These are phyloP conservation scores for Noturus placidus DNA, from an alignment of 2,113 vertebrate species.

Conservation along the genomic window DNA sequence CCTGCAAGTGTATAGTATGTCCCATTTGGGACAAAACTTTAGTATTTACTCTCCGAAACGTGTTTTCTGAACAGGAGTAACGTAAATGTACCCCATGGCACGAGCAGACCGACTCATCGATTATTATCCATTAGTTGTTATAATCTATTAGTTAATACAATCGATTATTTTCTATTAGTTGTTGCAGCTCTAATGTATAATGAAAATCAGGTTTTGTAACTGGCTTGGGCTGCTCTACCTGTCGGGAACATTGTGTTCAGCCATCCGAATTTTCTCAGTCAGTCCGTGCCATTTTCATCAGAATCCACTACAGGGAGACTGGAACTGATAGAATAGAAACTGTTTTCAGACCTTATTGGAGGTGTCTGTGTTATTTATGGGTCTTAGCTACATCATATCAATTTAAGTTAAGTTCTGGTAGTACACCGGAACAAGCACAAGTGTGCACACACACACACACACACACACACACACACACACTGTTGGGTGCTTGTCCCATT, in stretches of 20 bases:
- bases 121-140: no score
- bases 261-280: background rate
- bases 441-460: background rate
- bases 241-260: background rate
- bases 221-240: background rate
- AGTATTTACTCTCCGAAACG: no score
- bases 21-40: no score
- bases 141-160: no score
- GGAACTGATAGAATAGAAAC: conserved; percentile 54
- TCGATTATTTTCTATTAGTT: no score
- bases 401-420: background rate
- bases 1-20: no score
- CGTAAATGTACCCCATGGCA: no score
- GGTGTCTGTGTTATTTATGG: conserved; percentile 63
- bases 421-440: background rate
- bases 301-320: conserved; percentile 11
- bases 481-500: conserved; percentile 17
- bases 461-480: background rate
- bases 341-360: conserved; percentile 59
- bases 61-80: no score
- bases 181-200: no score
- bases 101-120: no score
- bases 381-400: conserved; percentile 15
- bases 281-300: conserved; percentile 4
- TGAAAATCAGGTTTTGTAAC: background rate